phyloP scores from a whole-genome alignment of 2,797 vertebrate genomes.

The Intellagama lesueurii region DNA sequence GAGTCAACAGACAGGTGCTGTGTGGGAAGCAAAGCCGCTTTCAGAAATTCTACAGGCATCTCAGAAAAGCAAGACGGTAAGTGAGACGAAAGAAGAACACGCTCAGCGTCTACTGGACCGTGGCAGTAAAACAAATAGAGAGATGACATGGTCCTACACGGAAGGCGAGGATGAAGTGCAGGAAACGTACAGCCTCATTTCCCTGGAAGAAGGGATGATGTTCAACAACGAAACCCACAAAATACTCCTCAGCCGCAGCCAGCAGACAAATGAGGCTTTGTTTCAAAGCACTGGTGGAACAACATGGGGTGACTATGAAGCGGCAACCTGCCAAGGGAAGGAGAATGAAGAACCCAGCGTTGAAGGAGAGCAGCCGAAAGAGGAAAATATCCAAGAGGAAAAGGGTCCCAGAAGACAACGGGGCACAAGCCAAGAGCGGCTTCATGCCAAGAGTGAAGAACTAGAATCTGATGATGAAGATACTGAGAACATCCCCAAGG shows the following conservation, averaged over 20 bases:
- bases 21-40: not conserved
- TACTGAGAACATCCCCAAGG: not conserved
- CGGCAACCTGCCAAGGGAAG: rapidly evolving
- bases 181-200: not conserved
- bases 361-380: too few species aligned
- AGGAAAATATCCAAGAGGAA: not conserved
- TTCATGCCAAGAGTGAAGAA: not conserved
- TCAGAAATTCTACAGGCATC: not conserved
- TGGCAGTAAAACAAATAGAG: not conserved
- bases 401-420: rapidly evolving
- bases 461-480: too few species aligned
- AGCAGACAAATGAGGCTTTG: not conserved
- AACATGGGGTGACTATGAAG: rapidly evolving
- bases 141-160: rapidly evolving
- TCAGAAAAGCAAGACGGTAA: not conserved
- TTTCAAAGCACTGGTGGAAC: rapidly evolving
- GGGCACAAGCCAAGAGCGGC: not conserved
- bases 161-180: not conserved
- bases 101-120: rapidly evolving
- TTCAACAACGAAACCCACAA: slow-evolving; percentile 25
- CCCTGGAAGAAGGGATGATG: slow-evolving; percentile 13
- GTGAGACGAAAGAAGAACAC: rapidly evolving
- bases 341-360: not conserved
- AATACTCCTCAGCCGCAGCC: not conserved
- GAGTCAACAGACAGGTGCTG: not conserved